Evolutionary conservation across 1,140 invertebrate genomes (phyloP), one percentile per base, ranked within the genome.

Genomic region (Agrypnia vestita): DNA sequence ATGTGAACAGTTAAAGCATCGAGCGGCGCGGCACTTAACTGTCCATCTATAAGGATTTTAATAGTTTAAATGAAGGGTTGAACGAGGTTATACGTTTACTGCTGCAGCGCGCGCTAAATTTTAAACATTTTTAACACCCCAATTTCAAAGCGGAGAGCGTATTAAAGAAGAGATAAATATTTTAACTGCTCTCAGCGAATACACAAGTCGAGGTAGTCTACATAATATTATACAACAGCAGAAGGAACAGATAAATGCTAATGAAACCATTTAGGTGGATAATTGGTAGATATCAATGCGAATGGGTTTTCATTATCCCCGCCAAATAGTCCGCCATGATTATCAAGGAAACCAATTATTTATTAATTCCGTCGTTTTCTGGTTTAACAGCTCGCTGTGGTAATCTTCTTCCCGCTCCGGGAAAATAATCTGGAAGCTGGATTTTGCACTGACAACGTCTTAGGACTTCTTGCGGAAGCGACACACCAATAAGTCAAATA

Each of bases 301-400:
- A 69, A 47, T 19, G 17, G n/a, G 10, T 61, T 61, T 44, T 47
- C 13, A 47, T 69, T 69, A 69, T 46, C 64, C 64, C 15, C 44
- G 43, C 15, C 46, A 69, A 69, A 69, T 17, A 49, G 64, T 46
- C 35, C 12, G n/a, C 61, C 64, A 44, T 15, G 35, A 46, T 46
- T n/a, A 46, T 69, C 44, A 19, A 69, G 44, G n/a, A 49, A 69
- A 47, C 44, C 64, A 17, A 69, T 69, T 46, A 47, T 47, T 69
- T 69, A 35, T 35, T 35, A 35, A 35, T 35, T 35, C n/a, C 1
- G 49, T 51, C 49, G 49, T 51, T 51, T 51, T 15, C 11, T 51
- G 49, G 49, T 51, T 51, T 51, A 51, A 51, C 49, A 15, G n/a
- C 49, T 12, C 11, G 8, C 11, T 8, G 49, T 51, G 8, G n/a